These are phyloP conservation scores for Chroicocephalus ridibundus DNA, from an alignment of 2,113 vertebrate species.

Conservation along the genomic window DNA sequence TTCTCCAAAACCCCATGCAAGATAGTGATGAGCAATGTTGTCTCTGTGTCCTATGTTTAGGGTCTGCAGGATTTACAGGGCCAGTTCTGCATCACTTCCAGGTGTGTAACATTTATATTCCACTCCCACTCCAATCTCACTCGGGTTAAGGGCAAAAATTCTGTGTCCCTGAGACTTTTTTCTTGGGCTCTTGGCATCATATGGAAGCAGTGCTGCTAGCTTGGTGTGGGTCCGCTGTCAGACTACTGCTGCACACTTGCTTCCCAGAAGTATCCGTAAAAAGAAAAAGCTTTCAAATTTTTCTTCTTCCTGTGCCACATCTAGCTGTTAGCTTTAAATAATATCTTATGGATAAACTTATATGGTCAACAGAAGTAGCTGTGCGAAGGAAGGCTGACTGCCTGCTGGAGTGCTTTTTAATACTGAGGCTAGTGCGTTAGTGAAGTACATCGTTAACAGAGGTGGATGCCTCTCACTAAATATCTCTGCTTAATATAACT, in stretches of 20 bases:
- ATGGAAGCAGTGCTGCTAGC: not conserved
- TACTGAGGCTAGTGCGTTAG: not conserved
- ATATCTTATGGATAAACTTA: not conserved
- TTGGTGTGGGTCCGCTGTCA: not conserved
- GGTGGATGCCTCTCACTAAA: not conserved
- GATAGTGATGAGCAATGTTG: not conserved
- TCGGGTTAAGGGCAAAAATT: not conserved
- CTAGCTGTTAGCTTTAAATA: not conserved
- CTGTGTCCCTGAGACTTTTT: not conserved
- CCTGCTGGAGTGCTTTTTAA: not conserved
- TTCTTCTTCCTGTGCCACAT: not conserved
- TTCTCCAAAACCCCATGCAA: not conserved
- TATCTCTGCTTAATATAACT: not conserved
- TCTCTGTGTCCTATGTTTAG: not conserved
- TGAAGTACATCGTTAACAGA: not conserved
- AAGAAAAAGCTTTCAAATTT: not conserved
- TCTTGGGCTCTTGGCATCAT: not conserved
- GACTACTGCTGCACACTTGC: not conserved
- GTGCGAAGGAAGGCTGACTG: not conserved
- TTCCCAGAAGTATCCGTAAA: not conserved
- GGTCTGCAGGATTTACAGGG: not conserved
- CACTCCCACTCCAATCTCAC: not conserved
- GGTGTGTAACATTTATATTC: not conserved
- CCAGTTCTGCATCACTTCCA: not conserved
- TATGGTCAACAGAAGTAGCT: not conserved